Base-by-base conservation (phyloP, 1,140 invertebrate species). In the Sminthurinus signatus region DNA sequence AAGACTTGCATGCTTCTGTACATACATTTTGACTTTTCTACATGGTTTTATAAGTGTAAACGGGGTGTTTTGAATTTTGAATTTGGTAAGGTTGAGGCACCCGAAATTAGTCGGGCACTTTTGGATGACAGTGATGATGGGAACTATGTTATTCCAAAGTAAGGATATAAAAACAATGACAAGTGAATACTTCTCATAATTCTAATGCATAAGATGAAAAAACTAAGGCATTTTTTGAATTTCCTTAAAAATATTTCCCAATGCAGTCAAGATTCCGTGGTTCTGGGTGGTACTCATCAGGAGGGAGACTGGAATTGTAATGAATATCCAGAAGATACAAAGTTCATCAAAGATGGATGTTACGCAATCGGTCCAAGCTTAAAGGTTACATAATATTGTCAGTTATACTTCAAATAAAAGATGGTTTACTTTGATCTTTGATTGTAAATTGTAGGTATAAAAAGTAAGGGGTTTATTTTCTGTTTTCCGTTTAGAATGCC, bases 71-170 rank as follows among this genome's bases (percentile, higher is more conserved):
- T n/a, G n/a, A n/a, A n/a, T n/a, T n/a, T n/a, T n/a, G n/a, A n/a
- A n/a, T n/a, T n/a, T n/a, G n/a, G n/a, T n/a, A n/a, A 82, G 84
- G 79, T 86, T 3, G 75, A 78, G 65, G 86, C 85, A 21, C 82
- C 83, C 15, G 86, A 85, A 84, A 73, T 83, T 5, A 83, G 81
- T 68, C 75, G 81, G 27, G 76, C 73, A 14, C 70, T 83, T 17
- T 64, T 84, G 8, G 81, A 81, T 60, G 80, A 83, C 15, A 77
- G 77, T 27, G 80, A 82, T 52, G 76, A 80, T 61, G 82, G 81
- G 54, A 80, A 84, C 75, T 88, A 88, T 70, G 82, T 89, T 28
- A 86, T 89, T 73, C 85, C 87, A 29, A 88, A 89, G 86, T 88
- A 80, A 78, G 74, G 73, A 59, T 39, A 15, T 28, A 43, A 19